Evolutionary conservation across 2,113 vertebrate genomes (phyloP).

Genomic region (Sitta europaea): DNA sequence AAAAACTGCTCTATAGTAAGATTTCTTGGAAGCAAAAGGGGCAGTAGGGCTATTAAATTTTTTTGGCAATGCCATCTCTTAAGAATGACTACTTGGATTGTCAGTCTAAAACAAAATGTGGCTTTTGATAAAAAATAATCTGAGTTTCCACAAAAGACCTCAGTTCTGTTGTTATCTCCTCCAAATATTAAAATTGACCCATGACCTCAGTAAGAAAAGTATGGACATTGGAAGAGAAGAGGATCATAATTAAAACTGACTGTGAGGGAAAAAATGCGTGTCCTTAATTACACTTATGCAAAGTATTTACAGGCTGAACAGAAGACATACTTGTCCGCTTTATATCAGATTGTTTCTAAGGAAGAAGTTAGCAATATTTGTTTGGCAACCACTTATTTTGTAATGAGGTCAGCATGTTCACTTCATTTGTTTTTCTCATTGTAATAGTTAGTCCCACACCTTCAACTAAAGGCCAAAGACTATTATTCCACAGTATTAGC

Average conservation of each 20-base stretch:
- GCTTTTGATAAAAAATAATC: not conserved
- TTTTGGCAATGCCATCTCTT: not conserved
- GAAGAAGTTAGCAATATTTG: slow-evolving; percentile 57
- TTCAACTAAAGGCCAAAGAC: slow-evolving; percentile 20
- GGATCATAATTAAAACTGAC: not conserved
- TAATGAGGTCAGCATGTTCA: slow-evolving; percentile 52
- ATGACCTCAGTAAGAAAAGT: not conserved
- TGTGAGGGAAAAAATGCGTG: not conserved
- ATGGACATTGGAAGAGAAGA: not conserved
- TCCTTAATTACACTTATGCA: slow-evolving; percentile 24
- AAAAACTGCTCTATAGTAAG: not conserved
- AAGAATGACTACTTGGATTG: not conserved
- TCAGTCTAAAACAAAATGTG: not conserved
- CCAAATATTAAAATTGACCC: not conserved
- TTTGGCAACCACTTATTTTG: slow-evolving; percentile 57
- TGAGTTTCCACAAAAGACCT: not conserved
- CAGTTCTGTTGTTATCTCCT: not conserved
- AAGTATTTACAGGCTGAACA: slow-evolving; percentile 50
- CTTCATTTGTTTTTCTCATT: slow-evolving; percentile 47
- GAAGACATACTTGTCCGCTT: slow-evolving; percentile 10
- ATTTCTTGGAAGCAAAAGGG: not conserved
- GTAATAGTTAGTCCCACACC: slow-evolving; percentile 21
- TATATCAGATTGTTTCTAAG: slow-evolving; percentile 54
- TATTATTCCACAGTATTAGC: slow-evolving; percentile 26
- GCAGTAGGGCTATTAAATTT: not conserved